Base-by-base conservation (phyloP, 2,797 vertebrate species). In the Margarornis squamiger region DNA sequence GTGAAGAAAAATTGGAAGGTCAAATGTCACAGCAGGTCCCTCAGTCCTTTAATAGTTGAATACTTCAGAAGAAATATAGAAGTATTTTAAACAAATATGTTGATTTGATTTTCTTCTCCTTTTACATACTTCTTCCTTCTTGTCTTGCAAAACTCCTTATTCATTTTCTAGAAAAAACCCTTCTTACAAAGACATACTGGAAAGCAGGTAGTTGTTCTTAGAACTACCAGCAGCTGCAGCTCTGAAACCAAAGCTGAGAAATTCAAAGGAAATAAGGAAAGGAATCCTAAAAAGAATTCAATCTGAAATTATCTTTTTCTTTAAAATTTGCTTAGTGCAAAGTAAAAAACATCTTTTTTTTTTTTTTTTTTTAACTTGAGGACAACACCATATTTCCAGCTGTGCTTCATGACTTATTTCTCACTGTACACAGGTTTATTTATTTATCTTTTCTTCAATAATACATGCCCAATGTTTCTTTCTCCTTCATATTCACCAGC, bases 21-120 rank as follows among this genome's bases (percentile, higher is more conserved):
- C 91, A 97, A 97, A 73, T 95, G 92, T 95, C 89, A 95, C 83
- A 96, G 92, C 66, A 97, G 96, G 78, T 95, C 84, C 97, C 88
- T 91, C 77, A 27, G 68, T 85, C 91, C 52, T 93, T 96, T 92
- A 96, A 84, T 77, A 87, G 80, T 71, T 95, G 94, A 97, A 95
- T 96, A 95, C 87, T 97, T 95, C 73, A 86, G 85, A 97, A 96
- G 90, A 96, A 87, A 86, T 59, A 84, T 41, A 17, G 6, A 26
- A 83, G 38, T 16, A 90, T 71, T 81, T 95, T 91, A 95, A 96
- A 96, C 71, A 95, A 93, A 92, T 41, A 75, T 95, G 90, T 95
- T 96, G 89, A 90, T 96, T 97, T 92, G 30, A 36, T 71, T 95
- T 84, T 85, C 51, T 70, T 45, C 26, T 8, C 51, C 61, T 81